Conservation (phyloP, 2,113 vertebrate genomes). For the Semicossyphus pulcher region DNA sequence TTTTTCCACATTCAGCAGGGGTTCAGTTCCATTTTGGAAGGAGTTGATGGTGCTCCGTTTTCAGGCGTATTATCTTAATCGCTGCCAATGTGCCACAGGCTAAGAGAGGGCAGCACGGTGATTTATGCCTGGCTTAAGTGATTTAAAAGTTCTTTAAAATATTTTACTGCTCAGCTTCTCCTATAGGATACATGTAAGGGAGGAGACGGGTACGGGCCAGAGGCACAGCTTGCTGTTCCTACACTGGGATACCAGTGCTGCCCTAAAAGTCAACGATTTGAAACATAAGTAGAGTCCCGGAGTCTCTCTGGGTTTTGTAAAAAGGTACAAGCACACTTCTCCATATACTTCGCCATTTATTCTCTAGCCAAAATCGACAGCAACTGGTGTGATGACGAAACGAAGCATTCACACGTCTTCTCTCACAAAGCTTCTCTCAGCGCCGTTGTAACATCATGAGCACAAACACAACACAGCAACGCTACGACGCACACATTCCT, state of each 20-base stretch:
- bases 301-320: too few relatives aligned
- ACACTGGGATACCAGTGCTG: not conserved
- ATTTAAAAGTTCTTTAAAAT: conserved; percentile 75
- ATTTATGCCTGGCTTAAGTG: conserved; percentile 66
- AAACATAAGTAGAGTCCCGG: too few relatives aligned
- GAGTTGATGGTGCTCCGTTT: conserved; percentile 10
- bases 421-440: too few relatives aligned
- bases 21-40: conserved; percentile 55
- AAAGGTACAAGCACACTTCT: too few relatives aligned
- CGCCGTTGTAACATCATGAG: too few relatives aligned
- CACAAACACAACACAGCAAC: too few relatives aligned
- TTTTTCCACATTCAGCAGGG: conserved; percentile 63
- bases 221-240: conserved; percentile 20
- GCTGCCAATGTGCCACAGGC: conserved; percentile 55
- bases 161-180: conserved; percentile 54
- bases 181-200: conserved; percentile 13
- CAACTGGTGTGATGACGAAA: too few relatives aligned
- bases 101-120: conserved; percentile 51
- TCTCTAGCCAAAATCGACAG: too few relatives aligned
- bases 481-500: too few relatives aligned
- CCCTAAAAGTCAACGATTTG: not conserved
- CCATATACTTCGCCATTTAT: too few relatives aligned
- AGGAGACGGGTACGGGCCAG: conserved; percentile 24
- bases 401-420: too few relatives aligned
- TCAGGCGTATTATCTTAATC: conserved; percentile 45